A percentile compares a stretch with the other conserved stretches of the same genome.
These are phyloP conservation scores for Meloidogyne chitwoodi DNA, from an alignment of 1,140 invertebrate genomes.

Conservation along the genomic window DNA sequence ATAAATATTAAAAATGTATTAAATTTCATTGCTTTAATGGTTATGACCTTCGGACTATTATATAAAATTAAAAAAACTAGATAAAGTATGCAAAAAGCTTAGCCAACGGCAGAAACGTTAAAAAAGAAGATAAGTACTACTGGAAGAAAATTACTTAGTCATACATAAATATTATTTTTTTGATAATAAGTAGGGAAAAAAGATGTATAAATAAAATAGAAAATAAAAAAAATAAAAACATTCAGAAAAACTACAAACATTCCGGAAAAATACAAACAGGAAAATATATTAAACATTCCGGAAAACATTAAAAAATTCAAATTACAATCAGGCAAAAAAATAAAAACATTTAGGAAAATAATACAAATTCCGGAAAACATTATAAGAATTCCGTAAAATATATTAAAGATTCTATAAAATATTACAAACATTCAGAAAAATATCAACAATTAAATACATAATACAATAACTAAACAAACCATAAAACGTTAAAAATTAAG, in stretches of 20 bases:
- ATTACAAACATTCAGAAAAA: too few relatives aligned
- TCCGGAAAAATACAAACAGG: too few relatives aligned
- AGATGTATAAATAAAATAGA: neutral
- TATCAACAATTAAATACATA: too few relatives aligned
- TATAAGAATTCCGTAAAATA: too few relatives aligned
- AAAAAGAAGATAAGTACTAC: neutral
- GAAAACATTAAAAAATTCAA: too few relatives aligned
- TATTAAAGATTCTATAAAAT: too few relatives aligned
- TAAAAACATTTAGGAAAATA: neutral
- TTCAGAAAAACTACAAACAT: too few relatives aligned
- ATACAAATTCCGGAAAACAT: neutral
- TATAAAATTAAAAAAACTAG: neutral
- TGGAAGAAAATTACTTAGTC: neutral
- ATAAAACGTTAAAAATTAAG: too few relatives aligned
- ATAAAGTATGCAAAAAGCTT: neutral
- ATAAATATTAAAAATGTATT: neutral
- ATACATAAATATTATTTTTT: neutral
- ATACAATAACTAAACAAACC: too few relatives aligned
- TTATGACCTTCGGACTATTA: neutral
- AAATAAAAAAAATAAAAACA: neutral
- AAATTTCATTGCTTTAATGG: neutral
- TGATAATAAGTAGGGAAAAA: neutral
- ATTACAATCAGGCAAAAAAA: neutral
- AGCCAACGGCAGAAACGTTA: neutral
- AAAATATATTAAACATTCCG: too few relatives aligned